A percentile compares a stretch with the other conserved stretches of the same genome.
Conservation (phyloP, 1,140 invertebrate genomes). For the Rhyacophila brunnea region DNA sequence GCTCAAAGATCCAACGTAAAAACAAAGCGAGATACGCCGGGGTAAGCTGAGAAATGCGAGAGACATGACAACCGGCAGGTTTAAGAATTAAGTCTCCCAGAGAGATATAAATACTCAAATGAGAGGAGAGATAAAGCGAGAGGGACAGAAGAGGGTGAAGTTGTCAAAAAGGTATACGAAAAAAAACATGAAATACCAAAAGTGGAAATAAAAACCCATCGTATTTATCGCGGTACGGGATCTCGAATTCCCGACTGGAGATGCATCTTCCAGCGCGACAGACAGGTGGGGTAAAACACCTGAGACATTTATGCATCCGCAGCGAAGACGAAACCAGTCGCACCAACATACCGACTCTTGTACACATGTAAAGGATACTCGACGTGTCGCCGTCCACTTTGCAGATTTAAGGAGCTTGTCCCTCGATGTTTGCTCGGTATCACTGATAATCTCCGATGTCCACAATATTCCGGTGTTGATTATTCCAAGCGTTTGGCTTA, state of each 20-base stretch:
- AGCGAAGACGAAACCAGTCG: not conserved
- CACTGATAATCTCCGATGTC: no score
- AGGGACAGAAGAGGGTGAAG: slow-evolving; percentile 3
- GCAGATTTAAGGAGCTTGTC: no score
- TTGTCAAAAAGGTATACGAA: slow-evolving; percentile 19
- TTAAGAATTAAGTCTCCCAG: slow-evolving; percentile 2
- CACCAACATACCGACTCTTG: not conserved
- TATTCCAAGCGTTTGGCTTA: no score
- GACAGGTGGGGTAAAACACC: slow-evolving; percentile 18
- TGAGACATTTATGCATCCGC: not conserved
- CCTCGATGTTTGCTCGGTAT: no score
- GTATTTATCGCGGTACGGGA: slow-evolving; percentile 13
- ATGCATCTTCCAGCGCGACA: slow-evolving; percentile 19
- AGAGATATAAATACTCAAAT: slow-evolving; percentile 2
- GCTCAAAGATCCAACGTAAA: no score
- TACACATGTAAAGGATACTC: no score
- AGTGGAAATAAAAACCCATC: slow-evolving; percentile 21
- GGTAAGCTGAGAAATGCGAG: no score
- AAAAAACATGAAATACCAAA: slow-evolving; percentile 15
- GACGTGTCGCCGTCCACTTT: no score
- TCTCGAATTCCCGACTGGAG: slow-evolving; percentile 15
- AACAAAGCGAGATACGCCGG: no score
- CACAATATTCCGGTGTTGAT: no score
- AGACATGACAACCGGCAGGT: not conserved
- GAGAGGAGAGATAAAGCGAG: not conserved